These are phyloP conservation scores for Meghimatium bilineatum DNA, from an alignment of 2,888 invertebrate species.

Conservation along the genomic window DNA sequence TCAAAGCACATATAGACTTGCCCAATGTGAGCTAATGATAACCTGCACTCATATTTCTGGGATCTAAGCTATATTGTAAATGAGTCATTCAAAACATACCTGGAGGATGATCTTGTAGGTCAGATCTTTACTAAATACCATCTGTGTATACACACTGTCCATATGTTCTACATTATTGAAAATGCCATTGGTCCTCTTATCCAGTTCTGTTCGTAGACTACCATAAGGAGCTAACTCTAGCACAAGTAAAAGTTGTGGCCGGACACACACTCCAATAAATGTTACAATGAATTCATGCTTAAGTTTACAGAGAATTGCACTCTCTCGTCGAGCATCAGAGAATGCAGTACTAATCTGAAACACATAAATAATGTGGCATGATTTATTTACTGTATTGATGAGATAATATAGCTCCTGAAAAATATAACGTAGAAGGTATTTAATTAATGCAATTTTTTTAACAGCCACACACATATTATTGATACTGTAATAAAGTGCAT, in stretches of 20 bases:
- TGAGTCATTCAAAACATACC: conserved; percentile 54
- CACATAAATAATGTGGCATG: neutral
- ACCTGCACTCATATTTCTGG: no score
- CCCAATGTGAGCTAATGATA: no score
- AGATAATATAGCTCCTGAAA: no score
- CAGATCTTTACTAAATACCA: conserved; percentile 61
- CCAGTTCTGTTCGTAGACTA: conserved; percentile 61
- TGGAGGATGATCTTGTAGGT: conserved; percentile 71
- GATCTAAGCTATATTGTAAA: neutral
- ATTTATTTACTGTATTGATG: no score
- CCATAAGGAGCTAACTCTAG: conserved; percentile 73
- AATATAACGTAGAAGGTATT: no score
- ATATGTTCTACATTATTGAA: neutral
- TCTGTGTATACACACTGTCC: neutral
- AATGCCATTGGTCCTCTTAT: neutral
- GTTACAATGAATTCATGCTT: conserved; percentile 71
- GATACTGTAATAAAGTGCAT: no score
- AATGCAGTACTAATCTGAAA: conserved; percentile 63
- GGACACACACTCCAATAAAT: conserved; percentile 66
- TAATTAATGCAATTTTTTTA: no score
- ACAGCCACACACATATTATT: no score
- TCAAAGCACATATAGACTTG: no score
- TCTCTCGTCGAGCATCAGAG: conserved; percentile 69
- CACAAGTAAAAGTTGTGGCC: conserved; percentile 66
- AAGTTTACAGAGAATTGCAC: conserved; percentile 65